These are phyloP conservation scores for Eupithecia insigniata DNA, from an alignment of 2,888 invertebrate species.

Conservation along the genomic window DNA sequence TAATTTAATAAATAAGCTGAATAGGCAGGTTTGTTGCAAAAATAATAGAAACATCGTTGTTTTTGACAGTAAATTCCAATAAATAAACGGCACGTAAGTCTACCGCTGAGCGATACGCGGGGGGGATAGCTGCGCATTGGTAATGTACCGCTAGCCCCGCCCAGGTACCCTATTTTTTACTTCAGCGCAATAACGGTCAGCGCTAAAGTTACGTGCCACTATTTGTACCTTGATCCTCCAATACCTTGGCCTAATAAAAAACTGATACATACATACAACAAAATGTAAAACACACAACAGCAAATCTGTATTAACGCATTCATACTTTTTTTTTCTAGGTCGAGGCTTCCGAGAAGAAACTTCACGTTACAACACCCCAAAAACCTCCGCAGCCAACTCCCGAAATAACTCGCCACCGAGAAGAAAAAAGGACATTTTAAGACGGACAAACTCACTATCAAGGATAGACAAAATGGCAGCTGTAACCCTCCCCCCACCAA, in stretches of 20 bases:
- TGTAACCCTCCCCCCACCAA: slow-evolving; percentile 64
- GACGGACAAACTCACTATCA: slow-evolving; percentile 70
- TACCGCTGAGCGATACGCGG: no score
- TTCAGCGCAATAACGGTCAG: no score
- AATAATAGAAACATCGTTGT: neutral
- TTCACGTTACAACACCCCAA: slow-evolving; percentile 83
- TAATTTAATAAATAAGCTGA: neutral
- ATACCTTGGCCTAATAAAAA: neutral
- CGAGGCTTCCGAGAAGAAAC: slow-evolving; percentile 82
- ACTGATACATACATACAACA: neutral
- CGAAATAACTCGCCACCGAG: slow-evolving; percentile 73
- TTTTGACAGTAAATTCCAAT: no score
- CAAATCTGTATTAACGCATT: neutral
- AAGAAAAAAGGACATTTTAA: slow-evolving; percentile 48
- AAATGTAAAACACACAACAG: neutral
- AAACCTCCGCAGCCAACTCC: slow-evolving; percentile 73
- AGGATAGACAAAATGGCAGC: slow-evolving; percentile 77
- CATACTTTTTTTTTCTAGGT: slow-evolving; percentile 52
- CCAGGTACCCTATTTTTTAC: no score
- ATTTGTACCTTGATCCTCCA: no score
- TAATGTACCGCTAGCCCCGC: no score
- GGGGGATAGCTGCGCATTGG: no score
- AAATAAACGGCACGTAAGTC: no score
- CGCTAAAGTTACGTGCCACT: no score
- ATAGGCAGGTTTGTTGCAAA: neutral